A percentile compares a stretch with the other conserved stretches of the same genome.
These are phyloP conservation scores for Tetanocera ferruginea DNA, from an alignment of 2,888 invertebrate species.

Conservation along the genomic window DNA sequence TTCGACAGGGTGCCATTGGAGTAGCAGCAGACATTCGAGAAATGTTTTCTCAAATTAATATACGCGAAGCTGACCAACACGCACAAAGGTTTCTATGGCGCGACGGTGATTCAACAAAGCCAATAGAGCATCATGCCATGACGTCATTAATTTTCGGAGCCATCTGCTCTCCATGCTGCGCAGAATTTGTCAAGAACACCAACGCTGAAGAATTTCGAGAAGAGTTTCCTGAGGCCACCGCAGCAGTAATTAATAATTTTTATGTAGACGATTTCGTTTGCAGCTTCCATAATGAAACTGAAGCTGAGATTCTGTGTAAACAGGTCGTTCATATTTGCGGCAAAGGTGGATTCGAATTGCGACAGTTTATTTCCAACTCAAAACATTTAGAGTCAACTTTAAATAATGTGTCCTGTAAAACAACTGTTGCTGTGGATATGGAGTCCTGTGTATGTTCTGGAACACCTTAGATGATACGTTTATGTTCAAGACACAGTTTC, in stretches of 20 bases:
- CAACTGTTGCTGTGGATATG: slow-evolving; percentile 3
- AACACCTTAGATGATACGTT: slow-evolving; percentile 43
- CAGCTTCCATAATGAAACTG: slow-evolving; percentile 37
- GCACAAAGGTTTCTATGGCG: slow-evolving; percentile 48
- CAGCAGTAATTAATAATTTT: slow-evolving; percentile 33
- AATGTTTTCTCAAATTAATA: slow-evolving; percentile 33
- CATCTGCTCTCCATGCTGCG: slow-evolving; percentile 47
- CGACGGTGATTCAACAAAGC: slow-evolving; percentile 17
- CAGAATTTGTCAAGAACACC: slow-evolving; percentile 47
- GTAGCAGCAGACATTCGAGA: slow-evolving; percentile 36
- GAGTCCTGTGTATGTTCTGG: slow-evolving; percentile 47
- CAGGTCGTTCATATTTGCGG: slow-evolving; percentile 26
- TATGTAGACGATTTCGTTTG: slow-evolving; percentile 46
- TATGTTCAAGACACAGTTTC: slow-evolving; percentile 24
- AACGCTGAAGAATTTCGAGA: slow-evolving; percentile 26
- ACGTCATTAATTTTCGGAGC: slow-evolving; percentile 51
- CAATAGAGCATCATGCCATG: slow-evolving; percentile 45
- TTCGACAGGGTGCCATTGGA: slow-evolving; percentile 30
- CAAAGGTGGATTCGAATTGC: slow-evolving; percentile 28
- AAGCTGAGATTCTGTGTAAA: slow-evolving; percentile 32
- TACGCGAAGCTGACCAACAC: slow-evolving; percentile 47
- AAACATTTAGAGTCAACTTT: too few species aligned
- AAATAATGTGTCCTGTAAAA: neutral
- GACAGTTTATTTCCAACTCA: slow-evolving; percentile 31
- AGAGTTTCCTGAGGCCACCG: slow-evolving; percentile 21